Evolutionary conservation across 2,797 vertebrate species (phyloP), one percentile per base, ranked within the genome.

Genomic region (Anabacerthia variegaticeps): DNA sequence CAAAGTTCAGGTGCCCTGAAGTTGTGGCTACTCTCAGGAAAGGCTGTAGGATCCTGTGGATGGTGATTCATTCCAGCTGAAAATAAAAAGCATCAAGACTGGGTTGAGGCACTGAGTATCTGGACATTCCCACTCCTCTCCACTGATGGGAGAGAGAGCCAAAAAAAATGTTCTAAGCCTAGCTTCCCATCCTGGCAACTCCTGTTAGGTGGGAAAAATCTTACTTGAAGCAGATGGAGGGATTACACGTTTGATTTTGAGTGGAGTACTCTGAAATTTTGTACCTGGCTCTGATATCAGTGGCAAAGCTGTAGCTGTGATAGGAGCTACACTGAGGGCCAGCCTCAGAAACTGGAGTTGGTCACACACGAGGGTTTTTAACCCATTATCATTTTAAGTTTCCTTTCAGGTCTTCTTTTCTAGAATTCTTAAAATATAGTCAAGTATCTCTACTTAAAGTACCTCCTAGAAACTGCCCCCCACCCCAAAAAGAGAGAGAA

Each of bases 381-480:
- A 28, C 12, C 6, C 10, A 11, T 72, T 61, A 48, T 17, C 46
- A 34, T 73, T 69, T 43, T 12, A 85, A 55, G 9, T 81, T 87
- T 87, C 8, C 32, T 55, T 69, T 77, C 59, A 34, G n/a, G 37
- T 56, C 14, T 20, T 63, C 10, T 67, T 13, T 85, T 62, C n/a
- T 2, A 32, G 39, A 34, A 66, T 88, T 58, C 34, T 74, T 87
- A 46, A 93, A 85, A 55, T 86, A 65, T 1, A 36, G 32, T 74
- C 81, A 95, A 94, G 68, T 73, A 76, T 24, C 49, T 84, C 66
- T 89, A 72, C 94, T 95, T 86, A 79, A 94, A 96, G 95, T 71
- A 39, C 54, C 69, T 46, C 62, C 55, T 76, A 96, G 95, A 94
- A 96, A 90, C 77, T 46, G 8, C 19, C 30, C 49, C n/a, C 37